Percentiles rank a stretch among this genome's conserved stretches.
These are phyloP conservation scores for Benitochromis conjunctus DNA, from an alignment of 2,113 vertebrate genomes.

Conservation along the genomic window DNA sequence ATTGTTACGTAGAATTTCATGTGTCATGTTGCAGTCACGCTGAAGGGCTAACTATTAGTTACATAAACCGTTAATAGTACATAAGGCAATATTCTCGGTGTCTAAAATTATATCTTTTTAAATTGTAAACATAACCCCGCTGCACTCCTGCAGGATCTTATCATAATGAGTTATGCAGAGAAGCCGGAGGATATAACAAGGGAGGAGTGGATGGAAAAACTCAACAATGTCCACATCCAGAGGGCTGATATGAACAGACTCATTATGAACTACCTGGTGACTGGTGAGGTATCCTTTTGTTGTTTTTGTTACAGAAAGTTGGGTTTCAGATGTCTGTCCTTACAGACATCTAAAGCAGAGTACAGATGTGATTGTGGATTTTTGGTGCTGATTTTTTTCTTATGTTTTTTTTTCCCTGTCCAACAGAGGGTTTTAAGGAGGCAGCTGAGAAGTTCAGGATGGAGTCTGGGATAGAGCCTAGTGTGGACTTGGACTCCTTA, in stretches of 20 bases:
- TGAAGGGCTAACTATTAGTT: not conserved
- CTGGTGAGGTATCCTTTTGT: conserved; percentile 69
- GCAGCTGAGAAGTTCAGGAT: conserved; percentile 97
- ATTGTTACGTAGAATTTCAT: conserved; percentile 6
- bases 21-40: not conserved
- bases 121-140: not conserved
- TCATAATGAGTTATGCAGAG: conserved; percentile 93
- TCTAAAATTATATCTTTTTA: not conserved
- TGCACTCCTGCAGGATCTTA: conserved; percentile 3
- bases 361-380: not conserved
- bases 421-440: conserved; percentile 96
- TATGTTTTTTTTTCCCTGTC: not conserved
- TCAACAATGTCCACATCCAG: conserved; percentile 97
- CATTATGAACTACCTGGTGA: conserved; percentile 99
- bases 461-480: conserved; percentile 98
- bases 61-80: not conserved
- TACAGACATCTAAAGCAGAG: not conserved
- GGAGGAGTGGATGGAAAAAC: conserved; percentile 99
- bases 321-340: not conserved
- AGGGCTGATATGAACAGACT: conserved; percentile 98
- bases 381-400: not conserved
- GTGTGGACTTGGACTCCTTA: conserved; percentile 91
- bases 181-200: conserved; percentile 96
- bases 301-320: not conserved
- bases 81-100: not conserved